These are phyloP conservation scores for Bovichtus diacanthus DNA, from an alignment of 2,797 vertebrate species.

Conservation along the genomic window DNA sequence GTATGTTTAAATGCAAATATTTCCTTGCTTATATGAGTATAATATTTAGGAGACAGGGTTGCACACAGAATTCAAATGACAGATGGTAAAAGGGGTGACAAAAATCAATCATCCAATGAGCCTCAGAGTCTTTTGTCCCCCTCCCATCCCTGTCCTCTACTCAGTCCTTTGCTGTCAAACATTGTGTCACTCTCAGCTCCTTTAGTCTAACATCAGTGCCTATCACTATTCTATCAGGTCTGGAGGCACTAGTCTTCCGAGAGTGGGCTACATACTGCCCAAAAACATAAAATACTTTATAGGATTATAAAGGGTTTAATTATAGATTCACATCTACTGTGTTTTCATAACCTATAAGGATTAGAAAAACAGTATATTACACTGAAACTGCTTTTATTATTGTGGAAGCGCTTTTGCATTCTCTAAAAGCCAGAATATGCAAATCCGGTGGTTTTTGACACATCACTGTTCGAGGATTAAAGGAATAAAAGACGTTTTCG, in stretches of 20 bases:
- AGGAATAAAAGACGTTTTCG: not conserved
- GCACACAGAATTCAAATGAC: not conserved
- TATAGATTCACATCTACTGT: not conserved
- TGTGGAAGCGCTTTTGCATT: not conserved
- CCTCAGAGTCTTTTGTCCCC: not conserved
- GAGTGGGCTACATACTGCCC: not conserved
- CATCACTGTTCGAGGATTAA: not conserved
- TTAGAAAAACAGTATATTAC: not conserved
- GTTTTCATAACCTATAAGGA: not conserved
- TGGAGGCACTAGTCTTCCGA: not conserved
- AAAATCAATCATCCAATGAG: constrained; percentile 18
- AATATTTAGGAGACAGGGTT: not conserved
- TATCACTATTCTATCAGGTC: constrained; percentile 8
- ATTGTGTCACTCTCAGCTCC: not conserved
- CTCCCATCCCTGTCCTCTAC: not conserved
- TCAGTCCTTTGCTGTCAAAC: constrained; percentile 13
- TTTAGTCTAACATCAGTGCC: not conserved
- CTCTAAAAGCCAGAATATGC: not conserved
- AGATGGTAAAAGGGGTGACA: constrained; percentile 3
- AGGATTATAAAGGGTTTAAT: not conserved
- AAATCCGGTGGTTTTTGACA: not conserved
- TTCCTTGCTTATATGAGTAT: not conserved
- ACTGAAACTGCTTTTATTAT: not conserved
- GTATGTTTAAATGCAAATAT: not conserved
- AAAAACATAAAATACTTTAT: not conserved